Evolutionary conservation across 1,140 invertebrate species (phyloP).

Genomic region (Ladona fulva): DNA sequence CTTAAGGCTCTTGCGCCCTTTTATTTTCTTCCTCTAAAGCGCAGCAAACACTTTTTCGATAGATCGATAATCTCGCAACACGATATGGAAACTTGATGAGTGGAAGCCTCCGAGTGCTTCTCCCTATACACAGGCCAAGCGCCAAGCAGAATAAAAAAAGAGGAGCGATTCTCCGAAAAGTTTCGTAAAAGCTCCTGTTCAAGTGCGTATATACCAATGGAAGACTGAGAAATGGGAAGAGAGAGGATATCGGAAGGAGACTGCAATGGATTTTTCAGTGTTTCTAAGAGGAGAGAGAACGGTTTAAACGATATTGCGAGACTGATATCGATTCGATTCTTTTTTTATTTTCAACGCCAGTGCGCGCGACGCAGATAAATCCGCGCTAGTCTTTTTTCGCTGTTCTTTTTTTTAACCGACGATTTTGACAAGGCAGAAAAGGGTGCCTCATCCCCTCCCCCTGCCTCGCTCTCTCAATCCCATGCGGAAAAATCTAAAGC

Average conservation of each 20-base stretch:
- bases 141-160: too few relatives aligned
- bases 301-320: not conserved
- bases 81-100: conserved; percentile 9
- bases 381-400: not conserved
- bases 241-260: not conserved
- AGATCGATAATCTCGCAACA: conserved; percentile 1
- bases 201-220: not conserved
- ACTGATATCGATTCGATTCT: not conserved
- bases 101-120: not conserved
- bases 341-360: not conserved
- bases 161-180: not conserved
- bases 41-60: conserved; percentile 1
- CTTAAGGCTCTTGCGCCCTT: too few relatives aligned
- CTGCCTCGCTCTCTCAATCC: too few relatives aligned
- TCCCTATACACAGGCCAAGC: too few relatives aligned
- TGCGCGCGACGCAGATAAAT: not conserved
- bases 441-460: too few relatives aligned
- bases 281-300: not conserved
- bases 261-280: not conserved
- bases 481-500: too few relatives aligned
- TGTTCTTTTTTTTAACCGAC: not conserved
- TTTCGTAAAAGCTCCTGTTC: not conserved
- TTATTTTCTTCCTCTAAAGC: not conserved
- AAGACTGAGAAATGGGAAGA: not conserved
- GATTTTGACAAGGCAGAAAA: not conserved